Base-by-base conservation (phyloP, 2,113 vertebrate species). In the Perccottus glenii region DNA sequence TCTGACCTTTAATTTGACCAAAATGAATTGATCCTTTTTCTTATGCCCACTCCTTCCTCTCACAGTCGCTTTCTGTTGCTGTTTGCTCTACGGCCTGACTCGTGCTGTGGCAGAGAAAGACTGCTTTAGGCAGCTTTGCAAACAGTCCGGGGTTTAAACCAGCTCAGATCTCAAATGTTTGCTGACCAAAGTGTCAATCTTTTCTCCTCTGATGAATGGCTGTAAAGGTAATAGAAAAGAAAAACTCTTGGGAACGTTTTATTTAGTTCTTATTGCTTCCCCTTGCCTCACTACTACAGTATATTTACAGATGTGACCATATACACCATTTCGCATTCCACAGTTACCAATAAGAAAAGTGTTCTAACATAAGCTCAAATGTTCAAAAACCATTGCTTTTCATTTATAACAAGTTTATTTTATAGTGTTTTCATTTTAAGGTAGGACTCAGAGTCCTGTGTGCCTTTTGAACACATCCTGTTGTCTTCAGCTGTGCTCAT, bases 11-110 rank as follows among this genome's bases (percentile, higher is more conserved):
- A 64, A 77, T 79, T 65, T 64, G 50, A 8, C 40, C 32, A 70
- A 80, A 82, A 79, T 77, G 51, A 85, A 84, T 85, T 70, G 46
- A 38, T 57, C 48, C 78, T 46, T 66, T 70, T 73, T 60, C 46
- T 5, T 59, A 10, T 44, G 6, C 9, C 45, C 32, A 9, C 35
- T 38, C 51, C 45, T 47, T 42, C 14, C 27, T 51, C 50, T 33
- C 9, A 15, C 40, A 27, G 16, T 70, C 38, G 47, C 62, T 72
- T 49, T 19, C 60, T 64, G 42, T 61, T 64, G 15, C 35, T 80
- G 50, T 85, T 75, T 80, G 61, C 65, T 60, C 52, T 14, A 53
- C 10, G 9, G 42, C 15, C 65, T 44, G 52, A 36, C 66, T 80
- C 35, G 52, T 84, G 76, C 69, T 11, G 35, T 0, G 6, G 16